phyloP scores from a whole-genome alignment of 2,113 vertebrate genomes.

The Abramis brama region DNA sequence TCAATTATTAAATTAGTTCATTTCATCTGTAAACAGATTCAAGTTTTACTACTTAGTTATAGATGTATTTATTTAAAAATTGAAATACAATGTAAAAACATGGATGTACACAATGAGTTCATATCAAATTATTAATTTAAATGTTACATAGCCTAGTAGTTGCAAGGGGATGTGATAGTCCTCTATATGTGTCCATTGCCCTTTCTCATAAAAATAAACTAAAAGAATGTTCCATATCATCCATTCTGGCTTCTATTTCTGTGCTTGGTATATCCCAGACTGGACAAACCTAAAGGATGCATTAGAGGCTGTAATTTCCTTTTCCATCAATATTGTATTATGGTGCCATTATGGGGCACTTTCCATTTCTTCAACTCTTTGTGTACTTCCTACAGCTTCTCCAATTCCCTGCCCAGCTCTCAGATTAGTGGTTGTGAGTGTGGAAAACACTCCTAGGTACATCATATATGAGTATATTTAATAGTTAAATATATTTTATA shows the following conservation, averaged over 20 bases:
- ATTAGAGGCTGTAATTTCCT: slow-evolving; percentile 17
- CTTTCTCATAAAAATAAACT: slow-evolving; percentile 3
- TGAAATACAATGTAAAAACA: too few relatives aligned
- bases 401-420: neutral
- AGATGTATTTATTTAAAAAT: too few relatives aligned
- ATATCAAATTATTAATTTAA: too few relatives aligned
- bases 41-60: too few relatives aligned
- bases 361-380: slow-evolving; percentile 30
- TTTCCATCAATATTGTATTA: slow-evolving; percentile 45
- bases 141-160: neutral
- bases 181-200: neutral
- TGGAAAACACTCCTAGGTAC: neutral
- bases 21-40: too few relatives aligned
- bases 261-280: slow-evolving; percentile 1
- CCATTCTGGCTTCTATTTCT: neutral
- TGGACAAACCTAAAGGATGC: slow-evolving; percentile 5
- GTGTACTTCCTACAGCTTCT: slow-evolving; percentile 17
- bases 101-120: too few relatives aligned
- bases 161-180: neutral
- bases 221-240: neutral
- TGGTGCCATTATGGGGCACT: slow-evolving; percentile 30
- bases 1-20: too few relatives aligned
- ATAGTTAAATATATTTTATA: too few relatives aligned
- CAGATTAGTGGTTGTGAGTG: neutral
- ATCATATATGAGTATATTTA: neutral